A percentile compares a stretch with the other conserved stretches of the same genome.
Evolutionary conservation across 2,888 invertebrate genomes (phyloP).

Genomic region (Lepidochrysops patricia): DNA sequence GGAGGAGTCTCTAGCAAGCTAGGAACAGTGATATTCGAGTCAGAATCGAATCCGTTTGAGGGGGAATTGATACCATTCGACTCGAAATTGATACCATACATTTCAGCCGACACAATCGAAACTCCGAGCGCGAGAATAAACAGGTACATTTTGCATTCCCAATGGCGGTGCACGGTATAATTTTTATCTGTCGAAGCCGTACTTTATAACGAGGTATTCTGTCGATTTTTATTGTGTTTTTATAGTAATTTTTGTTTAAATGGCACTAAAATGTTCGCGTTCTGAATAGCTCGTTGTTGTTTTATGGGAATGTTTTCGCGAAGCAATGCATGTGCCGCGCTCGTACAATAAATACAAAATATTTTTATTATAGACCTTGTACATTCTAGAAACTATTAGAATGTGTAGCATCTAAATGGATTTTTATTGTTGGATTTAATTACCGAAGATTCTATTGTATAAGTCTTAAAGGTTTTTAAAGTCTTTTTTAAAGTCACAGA

Average conservation of each 20-base stretch:
- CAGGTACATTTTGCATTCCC: conserved; percentile 9
- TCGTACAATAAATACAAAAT: background rate
- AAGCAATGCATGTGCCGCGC: conserved; percentile 19
- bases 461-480: too few species aligned
- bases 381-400: background rate
- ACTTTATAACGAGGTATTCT: conserved; percentile 27
- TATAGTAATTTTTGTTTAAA: conserved; percentile 31
- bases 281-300: conserved; percentile 17
- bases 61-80: background rate
- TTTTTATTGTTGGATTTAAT: too few species aligned
- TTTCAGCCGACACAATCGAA: background rate
- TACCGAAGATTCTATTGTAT: too few species aligned
- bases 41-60: background rate
- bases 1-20: conserved; percentile 20
- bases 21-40: background rate
- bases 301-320: conserved; percentile 11
- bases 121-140: background rate
- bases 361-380: background rate
- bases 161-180: conserved; percentile 14
- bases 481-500: too few species aligned
- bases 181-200: conserved; percentile 18
- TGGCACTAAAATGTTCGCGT: conserved; percentile 23
- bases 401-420: too few species aligned
- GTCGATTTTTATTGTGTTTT: conserved; percentile 30
- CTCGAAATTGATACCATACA: background rate